Percentiles rank a stretch among this genome's conserved stretches.
phyloP scores from a whole-genome alignment of 23 tunicate genomes.

The Ascidia mentula region DNA sequence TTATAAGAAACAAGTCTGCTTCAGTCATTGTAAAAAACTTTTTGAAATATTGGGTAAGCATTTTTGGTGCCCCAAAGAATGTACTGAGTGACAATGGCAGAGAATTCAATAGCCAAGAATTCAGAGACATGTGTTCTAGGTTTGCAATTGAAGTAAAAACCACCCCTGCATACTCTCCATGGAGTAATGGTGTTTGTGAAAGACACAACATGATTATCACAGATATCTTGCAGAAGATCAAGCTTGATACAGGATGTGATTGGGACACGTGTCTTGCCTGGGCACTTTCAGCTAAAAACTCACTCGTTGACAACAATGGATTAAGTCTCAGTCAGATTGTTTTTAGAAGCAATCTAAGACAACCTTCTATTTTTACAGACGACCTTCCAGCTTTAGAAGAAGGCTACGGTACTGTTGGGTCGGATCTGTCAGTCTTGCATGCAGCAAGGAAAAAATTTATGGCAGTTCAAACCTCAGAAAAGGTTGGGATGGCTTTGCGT shows the following conservation, averaged over 20 bases:
- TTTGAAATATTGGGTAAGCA: conserved; percentile 9
- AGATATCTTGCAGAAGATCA: background rate
- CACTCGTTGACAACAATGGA: conserved; percentile 10
- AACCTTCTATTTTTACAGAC: conserved; percentile 12
- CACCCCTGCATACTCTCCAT: conserved; percentile 22
- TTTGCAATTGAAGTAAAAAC: conserved; percentile 18
- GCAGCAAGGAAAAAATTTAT: background rate
- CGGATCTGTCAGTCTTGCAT: background rate
- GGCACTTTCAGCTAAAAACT: conserved; percentile 24
- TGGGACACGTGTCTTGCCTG: conserved; percentile 23
- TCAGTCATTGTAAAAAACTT: conserved; percentile 16
- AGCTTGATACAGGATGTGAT: background rate
- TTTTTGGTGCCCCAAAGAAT: conserved; percentile 18
- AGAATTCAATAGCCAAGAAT: conserved; percentile 21
- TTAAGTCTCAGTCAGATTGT: conserved; percentile 26
- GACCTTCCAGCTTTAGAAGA: conserved; percentile 23
- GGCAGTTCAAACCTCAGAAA: conserved; percentile 21
- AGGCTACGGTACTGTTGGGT: background rate
- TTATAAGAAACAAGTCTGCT: conserved; percentile 21
- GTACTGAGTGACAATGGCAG: conserved; percentile 28
- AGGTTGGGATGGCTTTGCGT: conserved; percentile 7
- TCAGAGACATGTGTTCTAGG: conserved; percentile 3
- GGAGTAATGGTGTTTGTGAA: conserved; percentile 26
- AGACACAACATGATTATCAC: conserved; percentile 21
- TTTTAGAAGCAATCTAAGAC: background rate